Evolutionary conservation across 2,113 vertebrate species (phyloP).

Genomic region (Neopipo cinnamomea): DNA sequence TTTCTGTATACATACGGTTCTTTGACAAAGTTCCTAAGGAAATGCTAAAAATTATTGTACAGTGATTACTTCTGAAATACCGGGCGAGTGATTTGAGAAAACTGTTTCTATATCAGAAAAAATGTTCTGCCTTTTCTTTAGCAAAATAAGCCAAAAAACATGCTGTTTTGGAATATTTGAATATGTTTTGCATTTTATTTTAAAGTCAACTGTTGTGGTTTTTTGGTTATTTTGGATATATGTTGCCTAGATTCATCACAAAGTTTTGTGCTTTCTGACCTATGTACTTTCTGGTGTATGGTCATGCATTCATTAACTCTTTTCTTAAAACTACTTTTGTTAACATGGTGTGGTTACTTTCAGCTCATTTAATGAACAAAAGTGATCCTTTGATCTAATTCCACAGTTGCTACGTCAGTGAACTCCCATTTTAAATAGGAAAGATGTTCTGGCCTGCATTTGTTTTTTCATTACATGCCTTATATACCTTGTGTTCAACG

Average conservation of each 20-base stretch:
- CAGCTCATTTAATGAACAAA: background rate
- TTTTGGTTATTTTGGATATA: background rate
- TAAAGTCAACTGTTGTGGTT: background rate
- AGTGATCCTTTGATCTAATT: background rate
- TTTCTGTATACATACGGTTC: background rate
- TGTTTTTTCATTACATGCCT: background rate
- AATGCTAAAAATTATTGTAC: background rate
- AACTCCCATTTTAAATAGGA: background rate
- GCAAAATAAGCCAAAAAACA: background rate
- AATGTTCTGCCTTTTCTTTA: background rate
- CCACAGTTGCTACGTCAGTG: background rate
- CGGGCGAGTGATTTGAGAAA: background rate
- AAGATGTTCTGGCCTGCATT: background rate
- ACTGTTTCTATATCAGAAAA: background rate
- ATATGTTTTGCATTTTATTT: background rate
- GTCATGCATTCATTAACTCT: background rate
- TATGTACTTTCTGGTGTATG: background rate
- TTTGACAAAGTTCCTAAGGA: background rate
- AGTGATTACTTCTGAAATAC: background rate
- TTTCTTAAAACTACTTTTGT: background rate
- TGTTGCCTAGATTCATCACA: background rate
- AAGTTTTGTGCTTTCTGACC: background rate
- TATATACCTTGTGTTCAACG: background rate
- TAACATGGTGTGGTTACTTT: background rate
- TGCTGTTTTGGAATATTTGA: background rate